phyloP scores from a whole-genome alignment of 2,113 vertebrate species.

The Callorhinus ursinus region DNA sequence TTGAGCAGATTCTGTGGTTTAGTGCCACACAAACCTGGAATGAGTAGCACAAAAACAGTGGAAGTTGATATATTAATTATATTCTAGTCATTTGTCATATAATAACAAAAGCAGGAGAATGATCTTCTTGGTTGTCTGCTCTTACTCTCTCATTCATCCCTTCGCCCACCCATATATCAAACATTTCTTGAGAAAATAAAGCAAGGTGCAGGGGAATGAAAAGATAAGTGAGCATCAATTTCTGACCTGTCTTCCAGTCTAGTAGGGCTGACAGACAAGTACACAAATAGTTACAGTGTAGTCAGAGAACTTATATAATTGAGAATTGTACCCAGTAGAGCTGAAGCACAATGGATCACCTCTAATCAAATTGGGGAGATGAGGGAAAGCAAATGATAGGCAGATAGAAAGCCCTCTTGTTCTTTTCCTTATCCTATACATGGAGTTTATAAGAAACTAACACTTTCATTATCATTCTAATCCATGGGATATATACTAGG shows the following conservation, averaged over 20 bases:
- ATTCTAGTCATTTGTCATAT: background rate
- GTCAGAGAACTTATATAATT: background rate
- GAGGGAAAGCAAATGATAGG: background rate
- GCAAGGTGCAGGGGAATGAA: background rate
- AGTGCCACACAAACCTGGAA: background rate
- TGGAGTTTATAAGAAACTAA: background rate
- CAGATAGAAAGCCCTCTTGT: background rate
- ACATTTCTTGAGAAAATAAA: conserved; percentile 18
- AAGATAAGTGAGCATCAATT: background rate
- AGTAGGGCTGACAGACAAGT: background rate
- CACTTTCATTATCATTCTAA: background rate
- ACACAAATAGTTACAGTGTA: background rate
- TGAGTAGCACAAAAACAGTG: background rate
- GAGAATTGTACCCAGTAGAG: background rate
- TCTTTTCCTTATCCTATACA: background rate
- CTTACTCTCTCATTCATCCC: background rate
- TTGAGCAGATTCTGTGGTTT: background rate
- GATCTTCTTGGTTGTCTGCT: background rate
- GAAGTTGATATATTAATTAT: background rate
- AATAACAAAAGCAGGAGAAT: background rate
- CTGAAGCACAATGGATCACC: background rate
- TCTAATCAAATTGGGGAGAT: background rate
- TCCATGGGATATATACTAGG: background rate
- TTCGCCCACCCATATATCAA: background rate
- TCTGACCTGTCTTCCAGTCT: background rate